phyloP scores from a whole-genome alignment of 2,888 invertebrate genomes.

The Calliopum simillimum region DNA sequence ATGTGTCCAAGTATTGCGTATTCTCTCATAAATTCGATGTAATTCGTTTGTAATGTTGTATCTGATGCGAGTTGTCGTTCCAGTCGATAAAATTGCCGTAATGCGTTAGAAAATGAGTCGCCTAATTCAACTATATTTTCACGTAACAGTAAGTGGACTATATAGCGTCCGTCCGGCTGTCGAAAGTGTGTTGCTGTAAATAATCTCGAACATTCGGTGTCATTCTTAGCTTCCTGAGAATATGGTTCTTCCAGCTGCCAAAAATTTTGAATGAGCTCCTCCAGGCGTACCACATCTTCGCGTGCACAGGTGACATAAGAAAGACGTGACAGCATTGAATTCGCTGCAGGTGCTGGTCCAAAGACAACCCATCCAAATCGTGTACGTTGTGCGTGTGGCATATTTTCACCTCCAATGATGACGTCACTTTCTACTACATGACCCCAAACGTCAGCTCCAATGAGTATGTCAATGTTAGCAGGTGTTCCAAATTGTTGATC shows the following conservation, averaged over 20 bases:
- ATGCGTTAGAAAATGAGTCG: constrained; percentile 10
- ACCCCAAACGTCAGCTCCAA: constrained; percentile 36
- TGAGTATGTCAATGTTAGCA: constrained; percentile 37
- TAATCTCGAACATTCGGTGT: too few relatives aligned
- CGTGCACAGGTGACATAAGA: background rate
- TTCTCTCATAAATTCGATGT: too few relatives aligned
- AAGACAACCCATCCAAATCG: constrained; percentile 37
- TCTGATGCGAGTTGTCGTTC: too few relatives aligned
- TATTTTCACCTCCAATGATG: constrained; percentile 15
- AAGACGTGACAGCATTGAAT: background rate
- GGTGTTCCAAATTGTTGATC: too few relatives aligned
- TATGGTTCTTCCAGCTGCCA: constrained; percentile 37
- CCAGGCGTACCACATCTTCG: constrained; percentile 18
- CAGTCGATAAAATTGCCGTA: too few relatives aligned
- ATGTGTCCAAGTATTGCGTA: constrained; percentile 23
- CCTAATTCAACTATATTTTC: constrained; percentile 26
- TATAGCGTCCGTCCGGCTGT: too few relatives aligned
- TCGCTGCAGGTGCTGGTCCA: constrained; percentile 29
- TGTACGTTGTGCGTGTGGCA: constrained; percentile 35
- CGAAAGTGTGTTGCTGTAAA: too few relatives aligned
- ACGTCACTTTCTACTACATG: constrained; percentile 23
- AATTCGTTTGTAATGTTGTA: too few relatives aligned
- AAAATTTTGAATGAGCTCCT: constrained; percentile 36
- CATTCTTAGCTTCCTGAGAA: constrained; percentile 11
- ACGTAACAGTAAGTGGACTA: too few relatives aligned